Evolutionary conservation across 2,797 vertebrate species (phyloP).

Genomic region (Enteromius viviparus): DNA sequence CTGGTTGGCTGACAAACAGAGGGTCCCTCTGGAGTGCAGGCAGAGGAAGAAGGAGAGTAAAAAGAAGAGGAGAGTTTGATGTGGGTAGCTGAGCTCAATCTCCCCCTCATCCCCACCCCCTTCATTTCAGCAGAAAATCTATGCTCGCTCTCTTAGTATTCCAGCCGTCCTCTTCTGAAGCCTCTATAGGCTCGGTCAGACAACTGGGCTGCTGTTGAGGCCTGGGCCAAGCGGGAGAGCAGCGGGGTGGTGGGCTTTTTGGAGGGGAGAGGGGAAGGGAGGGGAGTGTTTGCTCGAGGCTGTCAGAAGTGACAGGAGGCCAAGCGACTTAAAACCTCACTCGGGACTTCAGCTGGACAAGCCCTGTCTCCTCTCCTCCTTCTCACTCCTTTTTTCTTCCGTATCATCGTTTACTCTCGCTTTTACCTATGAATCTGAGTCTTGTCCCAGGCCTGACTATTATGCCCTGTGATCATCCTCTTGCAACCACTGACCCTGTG

Average conservation of each 20-base stretch:
- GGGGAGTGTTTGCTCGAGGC: conserved; percentile 71
- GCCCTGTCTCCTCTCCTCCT: conserved; percentile 45
- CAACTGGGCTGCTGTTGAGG: conserved; percentile 76
- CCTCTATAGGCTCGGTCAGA: conserved; percentile 75
- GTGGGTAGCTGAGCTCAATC: conserved; percentile 77
- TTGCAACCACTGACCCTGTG: background rate
- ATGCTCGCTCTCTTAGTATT: conserved; percentile 82
- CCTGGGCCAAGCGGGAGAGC: conserved; percentile 74
- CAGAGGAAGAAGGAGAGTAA: conserved; percentile 74
- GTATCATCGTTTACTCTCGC: background rate
- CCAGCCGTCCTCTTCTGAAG: conserved; percentile 75
- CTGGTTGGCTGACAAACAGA: conserved; percentile 83
- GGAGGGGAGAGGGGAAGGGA: conserved; percentile 33
- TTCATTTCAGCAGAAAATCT: conserved; percentile 77
- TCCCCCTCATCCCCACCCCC: conserved; percentile 61
- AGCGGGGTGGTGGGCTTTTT: conserved; percentile 69
- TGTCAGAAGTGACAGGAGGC: conserved; percentile 73
- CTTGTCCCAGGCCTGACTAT: conserved; percentile 18
- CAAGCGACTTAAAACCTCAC: conserved; percentile 71
- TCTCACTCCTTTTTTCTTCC: conserved; percentile 29
- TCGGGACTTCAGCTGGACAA: conserved; percentile 69
- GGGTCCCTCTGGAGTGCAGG: conserved; percentile 79
- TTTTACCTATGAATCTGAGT: conserved; percentile 51
- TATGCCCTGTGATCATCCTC: background rate
- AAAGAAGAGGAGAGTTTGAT: conserved; percentile 79